phyloP scores from a whole-genome alignment of 2,113 vertebrate species.

The Naja naja region DNA sequence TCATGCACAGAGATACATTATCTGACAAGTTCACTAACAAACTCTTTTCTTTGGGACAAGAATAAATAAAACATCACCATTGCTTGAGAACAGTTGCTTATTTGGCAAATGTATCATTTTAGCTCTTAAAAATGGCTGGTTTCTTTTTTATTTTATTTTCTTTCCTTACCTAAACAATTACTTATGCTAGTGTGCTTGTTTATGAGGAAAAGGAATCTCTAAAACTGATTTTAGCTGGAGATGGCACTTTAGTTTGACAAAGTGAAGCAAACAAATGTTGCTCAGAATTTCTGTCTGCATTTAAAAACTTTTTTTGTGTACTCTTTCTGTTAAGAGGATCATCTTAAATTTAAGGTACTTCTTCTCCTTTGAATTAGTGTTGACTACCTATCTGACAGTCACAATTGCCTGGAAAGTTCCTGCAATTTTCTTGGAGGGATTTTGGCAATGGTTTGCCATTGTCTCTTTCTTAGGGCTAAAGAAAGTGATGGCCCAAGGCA shows the following conservation, averaged over 20 bases:
- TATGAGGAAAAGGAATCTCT: neutral
- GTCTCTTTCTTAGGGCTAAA: neutral
- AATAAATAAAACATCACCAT: neutral
- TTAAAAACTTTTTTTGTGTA: neutral
- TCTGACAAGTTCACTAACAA: slow-evolving; percentile 58
- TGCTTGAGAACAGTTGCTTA: neutral
- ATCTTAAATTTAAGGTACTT: neutral
- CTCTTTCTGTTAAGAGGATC: neutral
- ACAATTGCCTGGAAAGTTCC: neutral
- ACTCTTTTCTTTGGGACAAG: slow-evolving; percentile 44
- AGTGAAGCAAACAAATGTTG: neutral
- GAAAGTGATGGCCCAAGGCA: neutral
- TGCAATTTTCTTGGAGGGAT: neutral
- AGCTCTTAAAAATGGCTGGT: neutral
- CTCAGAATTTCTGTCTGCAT: neutral
- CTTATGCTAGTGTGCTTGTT: neutral
- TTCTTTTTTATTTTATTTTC: neutral
- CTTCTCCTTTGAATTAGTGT: neutral
- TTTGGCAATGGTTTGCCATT: neutral
- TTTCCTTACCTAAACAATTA: neutral
- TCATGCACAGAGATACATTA: slow-evolving; percentile 45
- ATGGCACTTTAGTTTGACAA: neutral
- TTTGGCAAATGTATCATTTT: neutral
- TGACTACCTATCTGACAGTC: no score
- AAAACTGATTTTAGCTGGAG: neutral